Evolutionary conservation across 2,888 invertebrate genomes (phyloP), one percentile per base, ranked within the genome.

Genomic region (Tinea trinotella): DNA sequence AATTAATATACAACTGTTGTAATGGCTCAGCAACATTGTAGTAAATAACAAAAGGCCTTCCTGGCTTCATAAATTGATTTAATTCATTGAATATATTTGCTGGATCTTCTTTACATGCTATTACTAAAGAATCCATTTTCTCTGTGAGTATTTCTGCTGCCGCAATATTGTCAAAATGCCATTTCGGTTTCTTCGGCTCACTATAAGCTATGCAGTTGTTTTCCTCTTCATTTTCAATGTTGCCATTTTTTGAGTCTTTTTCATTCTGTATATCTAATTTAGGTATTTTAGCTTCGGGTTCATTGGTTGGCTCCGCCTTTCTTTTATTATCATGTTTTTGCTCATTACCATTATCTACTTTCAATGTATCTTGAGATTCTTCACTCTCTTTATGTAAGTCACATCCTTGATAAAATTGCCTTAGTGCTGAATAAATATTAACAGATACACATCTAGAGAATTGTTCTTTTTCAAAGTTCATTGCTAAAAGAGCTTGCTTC

Each of bases 91-190:
- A 88, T 59, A 98, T 90, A 62, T 91, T 92, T 6, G 90, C 77
- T 0, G 98, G 97, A 78, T 98, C 94, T 71, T 96, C 96, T 72
- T 93, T 95, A 55, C 92, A 90, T 1, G 92, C 91, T 58, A 98
- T 89, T 1, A 93, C 87, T 54, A 96, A 79, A 4, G 92, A 91
- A 75, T 95, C 93, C 58, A 93, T 90, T 78, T 91, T 91, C 0
- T 74, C 68, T 52, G 83, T 78, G 58, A 94, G 77, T 34, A 92
- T 65, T 55, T 88, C 79, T 36, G 90, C 88, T 1, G 93, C 93
- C 53, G 82, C 77, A 62, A 90, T 89, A 64, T 92, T 92, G 52
- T 92, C 91, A 60, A 88, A 70, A 64, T 91, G 89, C 92, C 93
- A 93, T 61, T 88, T 89, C 5, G 90, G 88, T 63, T 88, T 89